phyloP scores from a whole-genome alignment of 2,113 vertebrate genomes.

The Dromaius novaehollandiae region DNA sequence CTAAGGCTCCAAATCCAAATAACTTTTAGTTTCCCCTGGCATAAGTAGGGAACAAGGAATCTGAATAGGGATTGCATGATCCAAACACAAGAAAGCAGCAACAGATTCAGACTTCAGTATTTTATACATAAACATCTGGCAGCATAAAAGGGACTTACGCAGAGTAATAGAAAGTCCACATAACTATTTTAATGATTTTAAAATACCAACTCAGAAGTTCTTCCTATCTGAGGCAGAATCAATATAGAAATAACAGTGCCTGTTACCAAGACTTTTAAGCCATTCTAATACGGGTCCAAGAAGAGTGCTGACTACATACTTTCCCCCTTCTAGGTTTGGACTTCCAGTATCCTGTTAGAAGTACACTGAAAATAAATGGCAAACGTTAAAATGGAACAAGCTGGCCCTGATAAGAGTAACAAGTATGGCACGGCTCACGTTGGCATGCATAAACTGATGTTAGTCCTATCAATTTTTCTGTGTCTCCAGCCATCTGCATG shows the following conservation, averaged over 20 bases:
- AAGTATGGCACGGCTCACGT: rapidly evolving
- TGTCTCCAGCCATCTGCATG: not conserved
- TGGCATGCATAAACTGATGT: not conserved
- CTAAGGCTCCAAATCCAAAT: not conserved
- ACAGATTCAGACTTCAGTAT: not conserved
- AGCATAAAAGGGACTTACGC: not conserved
- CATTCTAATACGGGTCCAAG: not conserved
- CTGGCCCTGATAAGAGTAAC: not conserved
- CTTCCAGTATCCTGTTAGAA: not conserved
- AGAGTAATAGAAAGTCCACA: not conserved
- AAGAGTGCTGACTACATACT: not conserved
- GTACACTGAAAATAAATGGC: not conserved
- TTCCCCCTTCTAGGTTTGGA: rapidly evolving
- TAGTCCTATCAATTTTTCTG: not conserved
- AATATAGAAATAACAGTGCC: not conserved
- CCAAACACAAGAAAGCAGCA: not conserved
- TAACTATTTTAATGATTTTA: not conserved
- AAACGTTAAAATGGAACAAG: not conserved
- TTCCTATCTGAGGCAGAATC: not conserved
- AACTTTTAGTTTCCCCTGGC: not conserved
- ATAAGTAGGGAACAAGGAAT: not conserved
- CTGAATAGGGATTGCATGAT: not conserved
- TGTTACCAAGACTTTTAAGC: not conserved
- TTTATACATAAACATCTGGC: not conserved
- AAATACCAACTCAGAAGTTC: not conserved